Evolutionary conservation across 2,113 vertebrate species (phyloP), one percentile per base, ranked within the genome.

Genomic region (Crotalus viridis): DNA sequence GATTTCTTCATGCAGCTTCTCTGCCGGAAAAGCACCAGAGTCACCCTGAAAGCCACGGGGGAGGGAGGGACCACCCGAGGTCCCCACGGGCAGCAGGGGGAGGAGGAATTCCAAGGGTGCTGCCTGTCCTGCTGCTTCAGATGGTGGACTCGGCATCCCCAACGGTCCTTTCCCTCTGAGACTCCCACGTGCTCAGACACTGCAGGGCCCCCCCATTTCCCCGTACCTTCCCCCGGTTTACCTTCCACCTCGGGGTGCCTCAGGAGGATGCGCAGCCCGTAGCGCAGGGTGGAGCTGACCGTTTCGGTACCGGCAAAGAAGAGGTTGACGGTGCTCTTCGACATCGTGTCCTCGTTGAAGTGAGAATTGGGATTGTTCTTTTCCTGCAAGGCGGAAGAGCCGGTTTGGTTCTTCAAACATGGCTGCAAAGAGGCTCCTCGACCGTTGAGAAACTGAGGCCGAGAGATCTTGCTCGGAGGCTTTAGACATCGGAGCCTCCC

Each of bases 231-330:
- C 39, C 10, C 5, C 3, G 0, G 56, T 21, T 51, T 7, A 96
- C 96, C 96, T 96, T 96, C 96, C 48, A 96, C 90, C 90, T 96
- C 55, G 0, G 95, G 97, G 33, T 96, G 95, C 89, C 96, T 96
- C 93, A 97, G 92, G 24, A 98, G 92, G 28, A 94, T 92, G 0
- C 93, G 94, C 89, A 97, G 96, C 4, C 96, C 91, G 5, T 96
- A 95, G 59, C 92, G 87, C 89, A 97, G 87, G 0, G 96, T 97
- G 15, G 96, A 96, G 55, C 97, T 95, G 93, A 97, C 93, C 0
- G 96, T 97, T 94, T 97, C 95, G 0, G 96, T 97, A 69, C 96
- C 95, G 0, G 96, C 96, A 6, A 97, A 97, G 85, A 97, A 94
- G 55, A 97, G 94, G 87, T 96, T 97, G 6, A 96, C 95, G 0